phyloP scores from a whole-genome alignment of 2,113 vertebrate genomes.

The Chascanopsetta lugubris region DNA sequence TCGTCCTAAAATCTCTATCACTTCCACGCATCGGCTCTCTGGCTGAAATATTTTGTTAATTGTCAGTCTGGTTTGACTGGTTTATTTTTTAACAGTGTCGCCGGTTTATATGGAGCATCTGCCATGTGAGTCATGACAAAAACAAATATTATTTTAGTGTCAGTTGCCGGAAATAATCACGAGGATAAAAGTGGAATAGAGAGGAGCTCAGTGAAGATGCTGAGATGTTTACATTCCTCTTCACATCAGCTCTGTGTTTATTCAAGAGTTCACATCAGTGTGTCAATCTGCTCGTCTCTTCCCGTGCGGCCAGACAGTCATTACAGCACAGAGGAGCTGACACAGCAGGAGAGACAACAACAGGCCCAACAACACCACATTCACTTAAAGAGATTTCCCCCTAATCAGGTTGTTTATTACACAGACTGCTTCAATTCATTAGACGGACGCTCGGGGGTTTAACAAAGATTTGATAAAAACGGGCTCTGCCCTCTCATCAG shows the following conservation, averaged over 20 bases:
- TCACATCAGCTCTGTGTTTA: conserved; percentile 34
- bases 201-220: not conserved
- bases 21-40: not conserved
- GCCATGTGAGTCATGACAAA: not conserved
- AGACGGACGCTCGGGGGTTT: conserved; percentile 27
- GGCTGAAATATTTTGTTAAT: not conserved
- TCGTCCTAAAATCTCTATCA: conserved; percentile 1
- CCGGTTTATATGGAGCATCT: not conserved
- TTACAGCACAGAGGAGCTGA: conserved; percentile 22
- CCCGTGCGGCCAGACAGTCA: conserved; percentile 27
- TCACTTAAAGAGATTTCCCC: conserved; percentile 43
- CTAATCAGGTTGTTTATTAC: conserved; percentile 56
- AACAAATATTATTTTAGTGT: too few species aligned
- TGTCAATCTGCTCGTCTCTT: conserved; percentile 10
- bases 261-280: not conserved
- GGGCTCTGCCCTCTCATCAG: too few species aligned
- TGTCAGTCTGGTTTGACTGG: conserved; percentile 5
- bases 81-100: not conserved
- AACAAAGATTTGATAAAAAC: too few species aligned
- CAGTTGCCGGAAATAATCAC: too few species aligned
- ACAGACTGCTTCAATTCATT: conserved; percentile 25
- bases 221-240: not conserved
- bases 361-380: conserved; percentile 3
- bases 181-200: not conserved
- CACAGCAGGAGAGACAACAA: conserved; percentile 51